These are phyloP conservation scores for Sphyrna mokarran DNA, from an alignment of 2,113 vertebrate species.

Conservation along the genomic window DNA sequence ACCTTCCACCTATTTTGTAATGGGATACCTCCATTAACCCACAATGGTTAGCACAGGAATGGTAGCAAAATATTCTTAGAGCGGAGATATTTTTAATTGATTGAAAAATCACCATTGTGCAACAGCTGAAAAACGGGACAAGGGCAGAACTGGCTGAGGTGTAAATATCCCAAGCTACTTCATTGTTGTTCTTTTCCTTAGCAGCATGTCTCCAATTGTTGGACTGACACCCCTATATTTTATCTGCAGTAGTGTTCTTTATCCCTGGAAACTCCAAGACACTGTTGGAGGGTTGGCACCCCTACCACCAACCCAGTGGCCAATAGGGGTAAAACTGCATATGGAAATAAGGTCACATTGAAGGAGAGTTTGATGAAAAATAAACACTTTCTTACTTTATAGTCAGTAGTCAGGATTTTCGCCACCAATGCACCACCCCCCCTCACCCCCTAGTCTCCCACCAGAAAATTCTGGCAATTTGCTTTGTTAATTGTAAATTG, in stretches of 20 bases:
- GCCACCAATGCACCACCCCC: too few relatives aligned
- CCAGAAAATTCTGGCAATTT: too few relatives aligned
- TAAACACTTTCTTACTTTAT: neutral
- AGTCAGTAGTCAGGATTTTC: neutral
- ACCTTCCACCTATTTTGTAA: neutral
- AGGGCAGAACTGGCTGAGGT: neutral
- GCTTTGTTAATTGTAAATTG: neutral
- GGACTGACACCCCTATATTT: neutral
- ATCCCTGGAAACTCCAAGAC: neutral
- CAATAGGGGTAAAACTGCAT: neutral
- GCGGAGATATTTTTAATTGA: neutral
- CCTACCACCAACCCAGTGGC: neutral
- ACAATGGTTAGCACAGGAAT: neutral
- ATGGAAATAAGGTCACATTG: neutral
- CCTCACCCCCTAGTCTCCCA: too few relatives aligned
- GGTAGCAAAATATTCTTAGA: neutral
- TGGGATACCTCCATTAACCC: neutral
- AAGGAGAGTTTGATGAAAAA: neutral
- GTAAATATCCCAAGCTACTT: neutral
- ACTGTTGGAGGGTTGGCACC: neutral
- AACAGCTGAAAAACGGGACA: neutral
- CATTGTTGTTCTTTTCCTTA: neutral
- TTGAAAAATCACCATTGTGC: neutral
- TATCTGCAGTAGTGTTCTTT: neutral
- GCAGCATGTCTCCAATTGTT: neutral